These are phyloP conservation scores for Pseudorectes ferrugineus DNA, from an alignment of 2,113 vertebrate genomes.

Conservation along the genomic window DNA sequence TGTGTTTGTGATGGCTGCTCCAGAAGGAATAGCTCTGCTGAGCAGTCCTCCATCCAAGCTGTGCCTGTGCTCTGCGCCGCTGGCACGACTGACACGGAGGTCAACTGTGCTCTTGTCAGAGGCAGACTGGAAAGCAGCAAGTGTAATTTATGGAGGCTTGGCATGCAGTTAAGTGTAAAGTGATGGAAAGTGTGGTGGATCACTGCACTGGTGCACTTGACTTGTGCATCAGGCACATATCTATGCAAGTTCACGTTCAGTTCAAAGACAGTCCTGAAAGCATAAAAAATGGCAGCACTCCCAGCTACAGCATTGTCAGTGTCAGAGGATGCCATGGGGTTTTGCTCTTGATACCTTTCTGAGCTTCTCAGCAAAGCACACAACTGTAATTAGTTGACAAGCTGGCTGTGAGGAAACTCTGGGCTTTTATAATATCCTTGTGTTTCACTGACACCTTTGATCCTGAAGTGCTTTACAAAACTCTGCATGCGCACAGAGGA, in stretches of 20 bases:
- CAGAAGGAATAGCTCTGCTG: background rate
- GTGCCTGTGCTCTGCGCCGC: accelerated
- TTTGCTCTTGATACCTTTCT: constrained; percentile 25
- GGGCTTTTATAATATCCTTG: background rate
- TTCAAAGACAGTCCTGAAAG: constrained; percentile 44
- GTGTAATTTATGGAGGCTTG: constrained; percentile 62
- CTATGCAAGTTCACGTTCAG: constrained; percentile 41
- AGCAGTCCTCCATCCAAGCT: background rate
- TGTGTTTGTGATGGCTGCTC: background rate
- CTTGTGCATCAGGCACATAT: constrained; percentile 42
- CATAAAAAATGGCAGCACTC: constrained; percentile 37
- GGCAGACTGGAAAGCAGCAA: constrained; percentile 24
- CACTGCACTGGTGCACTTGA: constrained; percentile 56
- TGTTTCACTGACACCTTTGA: background rate
- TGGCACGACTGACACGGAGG: background rate
- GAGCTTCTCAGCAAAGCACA: background rate
- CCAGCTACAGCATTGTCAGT: background rate
- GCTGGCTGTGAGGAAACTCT: background rate
- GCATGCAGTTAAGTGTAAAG: constrained; percentile 55
- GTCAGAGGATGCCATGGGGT: constrained; percentile 14
- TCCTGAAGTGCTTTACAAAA: background rate
- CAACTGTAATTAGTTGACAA: constrained; percentile 30
- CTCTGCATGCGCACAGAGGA: accelerated
- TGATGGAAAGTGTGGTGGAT: constrained; percentile 64
- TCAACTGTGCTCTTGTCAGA: background rate